Evolutionary conservation across 2,888 invertebrate genomes (phyloP), one percentile per base, ranked within the genome.

Genomic region (Chrysodeixis includens): DNA sequence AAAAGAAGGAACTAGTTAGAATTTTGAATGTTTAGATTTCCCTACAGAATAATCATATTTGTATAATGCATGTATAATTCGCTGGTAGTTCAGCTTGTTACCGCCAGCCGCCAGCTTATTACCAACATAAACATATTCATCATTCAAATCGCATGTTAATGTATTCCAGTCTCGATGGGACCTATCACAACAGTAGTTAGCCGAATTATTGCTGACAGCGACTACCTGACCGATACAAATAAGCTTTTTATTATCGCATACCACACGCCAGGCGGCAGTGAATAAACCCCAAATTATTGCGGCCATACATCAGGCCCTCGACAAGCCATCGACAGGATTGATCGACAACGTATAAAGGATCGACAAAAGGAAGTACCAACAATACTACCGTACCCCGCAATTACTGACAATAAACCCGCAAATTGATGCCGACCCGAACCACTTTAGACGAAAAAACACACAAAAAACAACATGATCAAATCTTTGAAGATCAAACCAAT

Each of bases 361-460:
- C 66, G 67, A 85, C 84, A 84, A 82, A 79, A 65, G 68, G 77
- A n/a, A 46, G 30, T 14, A 55, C 56, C 44, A 66, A 66, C 67
- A 66, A 82, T 65, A 66, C 76, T 30, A 52, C 40, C 32, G 44
- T 74, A 88, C 86, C 90, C 92, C 81, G 79, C 90, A 86, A 93
- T 93, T 93, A 93, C 84, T 83, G 74, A 81, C 88, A 84, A 92
- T 92, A 90, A 92, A 89, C 90, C 84, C 80, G 87, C 87, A 79
- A 79, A 84, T 68, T 79, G 78, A 83, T 20, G 46, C 46, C 18
- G 80, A 85, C 86, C 79, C 83, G 82, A 87, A 85, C 82, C 79
- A 76, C 80, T 69, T 66, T 71, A 20, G 26, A 59, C 14, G 51
- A 44, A 68, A 82, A 78, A 78, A 81, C 71, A 78, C 78, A 82